Percentiles rank a stretch among this genome's conserved stretches.
These are phyloP conservation scores for Ahaetulla prasina DNA, from an alignment of 2,113 vertebrate species.

Conservation along the genomic window DNA sequence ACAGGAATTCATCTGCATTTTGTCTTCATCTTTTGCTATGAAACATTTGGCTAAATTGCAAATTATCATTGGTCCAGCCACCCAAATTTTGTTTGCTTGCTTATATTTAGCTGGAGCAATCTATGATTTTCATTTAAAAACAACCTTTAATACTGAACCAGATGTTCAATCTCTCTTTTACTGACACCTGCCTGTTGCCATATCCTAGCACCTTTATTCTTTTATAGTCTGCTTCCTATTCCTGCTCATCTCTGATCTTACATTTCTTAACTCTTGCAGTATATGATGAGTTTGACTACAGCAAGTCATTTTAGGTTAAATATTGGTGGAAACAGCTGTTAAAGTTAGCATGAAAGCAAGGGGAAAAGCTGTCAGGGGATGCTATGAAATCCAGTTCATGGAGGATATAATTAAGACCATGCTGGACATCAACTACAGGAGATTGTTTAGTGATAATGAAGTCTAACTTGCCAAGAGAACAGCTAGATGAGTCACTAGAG, in stretches of 20 bases:
- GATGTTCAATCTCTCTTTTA: background rate
- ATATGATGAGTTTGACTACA: background rate
- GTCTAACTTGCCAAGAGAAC: background rate
- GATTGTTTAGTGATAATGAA: background rate
- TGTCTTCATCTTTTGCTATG: background rate
- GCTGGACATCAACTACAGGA: background rate
- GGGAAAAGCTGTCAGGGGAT: background rate
- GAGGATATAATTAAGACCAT: conserved; percentile 11
- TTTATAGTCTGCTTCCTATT: background rate
- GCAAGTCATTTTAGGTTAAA: background rate
- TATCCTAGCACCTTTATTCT: background rate
- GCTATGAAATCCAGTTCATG: background rate
- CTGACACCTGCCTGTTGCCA: background rate
- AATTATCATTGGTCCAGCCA: background rate
- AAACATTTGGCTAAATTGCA: background rate
- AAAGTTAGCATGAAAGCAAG: background rate
- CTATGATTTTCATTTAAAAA: background rate
- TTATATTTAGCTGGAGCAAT: background rate
- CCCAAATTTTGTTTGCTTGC: background rate
- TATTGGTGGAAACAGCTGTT: background rate
- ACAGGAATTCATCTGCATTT: background rate
- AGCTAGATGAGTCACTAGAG: background rate
- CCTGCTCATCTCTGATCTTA: background rate
- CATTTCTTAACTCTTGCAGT: background rate
- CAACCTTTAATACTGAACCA: background rate